Evolutionary conservation across 2,797 vertebrate genomes (phyloP).

Genomic region (Fistularia tabacaria): DNA sequence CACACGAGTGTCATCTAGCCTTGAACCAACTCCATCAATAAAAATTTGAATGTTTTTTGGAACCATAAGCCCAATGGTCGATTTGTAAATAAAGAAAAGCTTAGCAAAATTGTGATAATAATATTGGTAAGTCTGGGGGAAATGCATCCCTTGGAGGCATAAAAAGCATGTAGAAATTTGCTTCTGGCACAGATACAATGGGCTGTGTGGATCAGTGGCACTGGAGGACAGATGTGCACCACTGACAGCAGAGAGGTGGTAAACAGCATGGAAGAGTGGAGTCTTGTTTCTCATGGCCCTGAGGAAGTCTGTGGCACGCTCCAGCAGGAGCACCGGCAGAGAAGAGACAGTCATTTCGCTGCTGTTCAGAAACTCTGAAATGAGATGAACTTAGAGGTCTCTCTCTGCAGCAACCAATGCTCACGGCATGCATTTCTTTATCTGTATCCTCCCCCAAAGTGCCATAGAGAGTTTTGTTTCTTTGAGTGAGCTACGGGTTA

Average conservation of each 20-base stretch:
- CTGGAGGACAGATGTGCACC: conserved; percentile 34
- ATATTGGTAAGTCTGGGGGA: conserved; percentile 30
- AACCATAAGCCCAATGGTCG: conserved; percentile 12
- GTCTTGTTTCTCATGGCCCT: conserved; percentile 43
- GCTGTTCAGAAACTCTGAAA: conserved; percentile 65
- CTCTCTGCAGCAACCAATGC: conserved; percentile 51
- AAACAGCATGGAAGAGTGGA: conserved; percentile 54
- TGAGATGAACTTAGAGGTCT: conserved; percentile 67
- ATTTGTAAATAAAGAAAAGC: conserved; percentile 1
- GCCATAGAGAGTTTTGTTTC: conserved; percentile 59
- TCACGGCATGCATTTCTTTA: conserved; percentile 50
- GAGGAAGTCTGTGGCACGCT: conserved; percentile 52
- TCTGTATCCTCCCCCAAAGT: conserved; percentile 57
- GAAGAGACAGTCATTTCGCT: conserved; percentile 50
- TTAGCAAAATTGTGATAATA: neutral
- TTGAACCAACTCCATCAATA: too few relatives aligned
- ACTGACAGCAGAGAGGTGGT: conserved; percentile 53
- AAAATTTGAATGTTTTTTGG: too few relatives aligned
- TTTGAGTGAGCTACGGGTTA: conserved; percentile 57
- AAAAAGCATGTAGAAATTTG: conserved; percentile 9
- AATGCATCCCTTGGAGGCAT: conserved; percentile 11
- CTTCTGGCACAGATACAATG: conserved; percentile 39
- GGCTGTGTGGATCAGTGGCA: conserved; percentile 46
- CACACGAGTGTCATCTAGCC: too few relatives aligned
- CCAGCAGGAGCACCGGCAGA: conserved; percentile 40